phyloP scores from a whole-genome alignment of 2,888 invertebrate genomes.

The Xestia xanthographa region DNA sequence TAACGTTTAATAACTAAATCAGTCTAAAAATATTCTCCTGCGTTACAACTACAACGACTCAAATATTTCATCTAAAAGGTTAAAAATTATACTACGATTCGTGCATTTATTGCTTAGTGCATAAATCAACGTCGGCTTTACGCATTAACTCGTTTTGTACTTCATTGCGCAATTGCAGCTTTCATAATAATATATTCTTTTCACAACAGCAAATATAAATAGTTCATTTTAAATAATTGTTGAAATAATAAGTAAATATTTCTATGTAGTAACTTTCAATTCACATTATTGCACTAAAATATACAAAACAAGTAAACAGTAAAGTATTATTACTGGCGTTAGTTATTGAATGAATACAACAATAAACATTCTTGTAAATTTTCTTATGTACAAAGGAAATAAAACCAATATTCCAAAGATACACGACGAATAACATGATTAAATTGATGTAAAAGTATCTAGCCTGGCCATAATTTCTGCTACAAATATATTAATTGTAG shows the following conservation, averaged over 20 bases:
- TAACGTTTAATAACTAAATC: conserved; percentile 90
- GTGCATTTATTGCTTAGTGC: conserved; percentile 70
- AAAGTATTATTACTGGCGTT: conserved; percentile 36
- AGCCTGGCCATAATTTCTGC: conserved; percentile 21
- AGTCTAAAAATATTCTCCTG: conserved; percentile 90
- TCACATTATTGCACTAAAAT: conserved; percentile 54
- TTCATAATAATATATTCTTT: conserved; percentile 37
- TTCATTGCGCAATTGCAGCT: conserved; percentile 44
- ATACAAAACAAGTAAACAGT: conserved; percentile 61
- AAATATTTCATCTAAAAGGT: conserved; percentile 85
- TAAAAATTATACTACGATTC: conserved; percentile 76
- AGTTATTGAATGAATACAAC: conserved; percentile 43
- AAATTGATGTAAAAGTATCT: conserved; percentile 58
- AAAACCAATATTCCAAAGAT: conserved; percentile 85
- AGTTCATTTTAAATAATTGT: conserved; percentile 43
- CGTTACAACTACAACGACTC: conserved; percentile 84
- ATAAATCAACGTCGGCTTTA: conserved; percentile 50
- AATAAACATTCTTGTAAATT: conserved; percentile 61
- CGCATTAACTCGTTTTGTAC: conserved; percentile 55
- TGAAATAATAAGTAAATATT: conserved; percentile 39
- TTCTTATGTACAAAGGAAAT: conserved; percentile 65
- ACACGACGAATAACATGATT: conserved; percentile 67
- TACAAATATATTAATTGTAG: background rate
- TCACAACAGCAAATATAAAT: conserved; percentile 61
- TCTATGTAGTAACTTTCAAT: conserved; percentile 40